Conservation (phyloP, 2,888 invertebrate species). For the Stictocephala bisonia region DNA sequence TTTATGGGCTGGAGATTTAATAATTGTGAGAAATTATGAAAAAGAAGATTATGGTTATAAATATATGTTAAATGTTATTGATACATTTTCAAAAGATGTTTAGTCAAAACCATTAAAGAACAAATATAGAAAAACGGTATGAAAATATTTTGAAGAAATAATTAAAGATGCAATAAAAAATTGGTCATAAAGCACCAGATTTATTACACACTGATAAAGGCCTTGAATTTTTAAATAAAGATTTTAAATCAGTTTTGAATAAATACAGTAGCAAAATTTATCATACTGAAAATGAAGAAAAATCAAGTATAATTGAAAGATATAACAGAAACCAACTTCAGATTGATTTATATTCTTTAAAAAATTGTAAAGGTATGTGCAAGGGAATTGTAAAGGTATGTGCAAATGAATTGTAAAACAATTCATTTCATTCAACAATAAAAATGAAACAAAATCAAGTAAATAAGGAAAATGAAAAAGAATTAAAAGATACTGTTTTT, state of each 20-base stretch:
- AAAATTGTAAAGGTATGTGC: neutral
- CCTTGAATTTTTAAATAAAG: neutral
- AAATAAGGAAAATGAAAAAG: neutral
- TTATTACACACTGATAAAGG: conserved; percentile 9
- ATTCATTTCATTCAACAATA: neutral
- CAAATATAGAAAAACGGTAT: neutral
- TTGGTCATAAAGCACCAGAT: conserved; percentile 1
- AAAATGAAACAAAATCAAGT: neutral
- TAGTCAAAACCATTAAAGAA: conserved; percentile 1
- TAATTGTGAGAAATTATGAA: neutral
- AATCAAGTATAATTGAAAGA: conserved; percentile 6
- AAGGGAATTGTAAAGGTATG: no score
- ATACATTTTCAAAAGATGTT: conserved; percentile 15
- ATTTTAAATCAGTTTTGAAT: neutral
- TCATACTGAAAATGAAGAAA: conserved; percentile 4
- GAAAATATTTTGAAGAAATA: neutral
- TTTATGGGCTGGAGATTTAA: conserved; percentile 9
- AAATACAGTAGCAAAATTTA: conserved; percentile 3
- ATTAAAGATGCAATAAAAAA: neutral
- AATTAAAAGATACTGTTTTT: neutral
- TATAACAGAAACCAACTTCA: conserved; percentile 9
- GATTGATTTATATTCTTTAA: neutral
- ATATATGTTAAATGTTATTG: neutral
- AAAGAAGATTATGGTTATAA: neutral
- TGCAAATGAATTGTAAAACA: no score